Evolutionary conservation across 1,140 invertebrate species (phyloP).

Genomic region (Cataglyphis hispanica): DNA sequence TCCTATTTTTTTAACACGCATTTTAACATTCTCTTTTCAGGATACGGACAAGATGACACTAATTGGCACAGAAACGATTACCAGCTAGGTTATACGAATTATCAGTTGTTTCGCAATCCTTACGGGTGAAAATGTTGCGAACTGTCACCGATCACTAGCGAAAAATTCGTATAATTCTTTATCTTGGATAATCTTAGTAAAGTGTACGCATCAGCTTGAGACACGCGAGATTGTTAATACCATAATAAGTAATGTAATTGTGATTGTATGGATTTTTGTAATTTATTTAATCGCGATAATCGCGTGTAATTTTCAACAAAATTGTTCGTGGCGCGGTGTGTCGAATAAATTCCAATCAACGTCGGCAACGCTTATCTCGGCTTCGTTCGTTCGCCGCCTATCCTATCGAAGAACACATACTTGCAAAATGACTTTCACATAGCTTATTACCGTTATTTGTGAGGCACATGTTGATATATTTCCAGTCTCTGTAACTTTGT

Average conservation of each 20-base stretch:
- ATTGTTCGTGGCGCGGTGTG: background rate
- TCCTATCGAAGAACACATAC: background rate
- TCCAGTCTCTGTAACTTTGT: background rate
- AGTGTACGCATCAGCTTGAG: background rate
- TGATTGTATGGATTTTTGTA: background rate
- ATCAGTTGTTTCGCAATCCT: constrained; percentile 72
- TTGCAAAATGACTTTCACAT: constrained; percentile 49
- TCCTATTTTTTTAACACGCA: constrained; percentile 14
- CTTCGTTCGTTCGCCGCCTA: background rate
- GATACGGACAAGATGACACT: constrained; percentile 82
- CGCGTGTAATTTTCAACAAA: constrained; percentile 18
- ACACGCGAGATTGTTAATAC: background rate
- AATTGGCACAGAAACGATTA: constrained; percentile 84
- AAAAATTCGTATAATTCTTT: constrained; percentile 13
- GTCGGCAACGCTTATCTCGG: constrained; percentile 4
- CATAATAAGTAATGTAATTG: background rate
- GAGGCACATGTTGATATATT: constrained; percentile 37
- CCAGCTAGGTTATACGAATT: constrained; percentile 67
- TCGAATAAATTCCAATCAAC: background rate
- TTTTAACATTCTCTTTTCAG: constrained; percentile 68
- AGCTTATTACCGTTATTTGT: constrained; percentile 57
- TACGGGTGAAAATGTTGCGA: constrained; percentile 60
- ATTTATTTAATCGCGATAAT: constrained; percentile 29
- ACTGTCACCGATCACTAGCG: background rate
- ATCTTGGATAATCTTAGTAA: background rate